These are phyloP conservation scores for Amazonetta brasiliensis DNA, from an alignment of 2,797 vertebrate genomes.

Conservation along the genomic window DNA sequence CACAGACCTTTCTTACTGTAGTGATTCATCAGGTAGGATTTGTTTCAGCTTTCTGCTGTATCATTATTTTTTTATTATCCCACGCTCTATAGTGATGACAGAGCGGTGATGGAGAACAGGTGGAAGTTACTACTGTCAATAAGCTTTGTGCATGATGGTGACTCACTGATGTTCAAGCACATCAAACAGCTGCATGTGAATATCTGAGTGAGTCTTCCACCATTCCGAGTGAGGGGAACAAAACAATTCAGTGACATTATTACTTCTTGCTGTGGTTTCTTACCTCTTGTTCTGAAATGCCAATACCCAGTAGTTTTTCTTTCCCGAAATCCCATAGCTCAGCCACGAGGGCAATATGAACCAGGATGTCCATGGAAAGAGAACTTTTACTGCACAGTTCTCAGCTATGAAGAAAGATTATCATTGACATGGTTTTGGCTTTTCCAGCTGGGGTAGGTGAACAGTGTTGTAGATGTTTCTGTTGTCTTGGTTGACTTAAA, in stretches of 20 bases:
- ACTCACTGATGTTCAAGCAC: conserved; percentile 26
- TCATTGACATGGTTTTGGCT: background rate
- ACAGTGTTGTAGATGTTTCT: background rate
- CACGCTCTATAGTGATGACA: conserved; percentile 21
- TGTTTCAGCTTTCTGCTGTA: conserved; percentile 1
- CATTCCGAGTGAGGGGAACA: background rate
- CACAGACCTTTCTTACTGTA: background rate
- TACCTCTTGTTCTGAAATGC: background rate
- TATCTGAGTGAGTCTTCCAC: background rate
- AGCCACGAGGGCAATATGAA: background rate
- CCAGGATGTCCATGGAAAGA: background rate
- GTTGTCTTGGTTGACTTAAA: background rate
- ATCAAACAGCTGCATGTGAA: background rate
- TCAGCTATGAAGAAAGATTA: background rate
- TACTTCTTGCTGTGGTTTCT: background rate
- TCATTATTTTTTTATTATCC: background rate
- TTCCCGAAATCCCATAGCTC: background rate
- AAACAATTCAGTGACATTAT: background rate
- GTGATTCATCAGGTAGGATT: conserved; percentile 56
- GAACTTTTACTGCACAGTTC: background rate
- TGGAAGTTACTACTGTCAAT: background rate
- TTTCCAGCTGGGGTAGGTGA: background rate
- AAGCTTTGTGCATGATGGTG: background rate
- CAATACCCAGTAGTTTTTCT: background rate
- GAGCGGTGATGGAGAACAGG: background rate